Conservation (phyloP, 1,140 invertebrate genomes). For the Drosophila biarmipes region DNA sequence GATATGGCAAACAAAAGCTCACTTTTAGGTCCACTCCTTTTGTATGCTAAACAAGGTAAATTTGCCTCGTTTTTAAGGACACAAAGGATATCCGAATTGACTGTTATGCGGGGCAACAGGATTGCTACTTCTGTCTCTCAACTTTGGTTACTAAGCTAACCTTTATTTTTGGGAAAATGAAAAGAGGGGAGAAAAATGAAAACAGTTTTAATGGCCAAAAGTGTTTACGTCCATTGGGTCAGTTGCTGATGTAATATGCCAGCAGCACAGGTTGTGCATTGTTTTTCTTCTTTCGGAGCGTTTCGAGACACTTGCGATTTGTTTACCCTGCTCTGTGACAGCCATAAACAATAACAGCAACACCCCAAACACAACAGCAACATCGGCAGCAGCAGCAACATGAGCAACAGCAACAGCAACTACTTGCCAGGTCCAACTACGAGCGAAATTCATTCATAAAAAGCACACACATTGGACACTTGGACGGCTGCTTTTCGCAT, state of each 20-base stretch:
- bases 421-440: constrained; percentile 50
- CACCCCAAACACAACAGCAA: constrained; percentile 41
- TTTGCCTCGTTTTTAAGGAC: background rate
- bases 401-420: constrained; percentile 36
- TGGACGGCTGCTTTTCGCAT: constrained; percentile 70
- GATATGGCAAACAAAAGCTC: background rate
- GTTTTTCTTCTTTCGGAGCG: constrained; percentile 44
- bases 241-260: constrained; percentile 62
- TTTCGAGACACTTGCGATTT: constrained; percentile 61
- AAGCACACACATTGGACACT: constrained; percentile 60
- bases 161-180: constrained; percentile 12
- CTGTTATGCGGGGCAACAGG: constrained; percentile 3
- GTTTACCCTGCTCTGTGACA: constrained; percentile 57
- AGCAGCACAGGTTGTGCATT: constrained; percentile 49
- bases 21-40: background rate
- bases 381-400: constrained; percentile 23
- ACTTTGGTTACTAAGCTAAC: constrained; percentile 11
- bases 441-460: constrained; percentile 78
- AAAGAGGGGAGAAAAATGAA: constrained; percentile 16
- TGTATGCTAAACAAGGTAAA: background rate
- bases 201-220: constrained; percentile 26
- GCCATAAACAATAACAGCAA: constrained; percentile 59
- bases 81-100: constrained; percentile 11
- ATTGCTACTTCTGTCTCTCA: background rate
- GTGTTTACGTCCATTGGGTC: constrained; percentile 14